Evolutionary conservation across 53 echinoderm and acorn worm species (phyloP).

Genomic region (Pentamera pediparva): DNA sequence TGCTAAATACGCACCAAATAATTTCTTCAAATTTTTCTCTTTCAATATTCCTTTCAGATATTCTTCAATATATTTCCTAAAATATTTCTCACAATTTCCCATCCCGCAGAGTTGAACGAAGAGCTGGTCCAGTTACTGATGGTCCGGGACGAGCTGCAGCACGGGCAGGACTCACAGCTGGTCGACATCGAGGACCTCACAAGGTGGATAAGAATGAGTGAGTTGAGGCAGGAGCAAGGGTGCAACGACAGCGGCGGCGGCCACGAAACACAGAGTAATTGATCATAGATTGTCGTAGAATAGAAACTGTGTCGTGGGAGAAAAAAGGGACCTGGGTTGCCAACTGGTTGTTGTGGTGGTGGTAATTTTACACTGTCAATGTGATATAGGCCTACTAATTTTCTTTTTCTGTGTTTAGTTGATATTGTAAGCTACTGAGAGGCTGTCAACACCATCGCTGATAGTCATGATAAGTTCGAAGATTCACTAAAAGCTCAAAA

Average conservation of each 20-base stretch:
- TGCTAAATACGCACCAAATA: neutral
- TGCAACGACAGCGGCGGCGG: conserved; percentile 31
- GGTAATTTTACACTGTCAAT: too few relatives aligned
- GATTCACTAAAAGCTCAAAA: too few relatives aligned
- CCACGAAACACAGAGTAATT: conserved; percentile 21
- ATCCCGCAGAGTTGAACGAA: conserved; percentile 70
- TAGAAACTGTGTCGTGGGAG: too few relatives aligned
- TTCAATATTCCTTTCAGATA: neutral
- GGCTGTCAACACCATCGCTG: too few relatives aligned
- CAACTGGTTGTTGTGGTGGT: too few relatives aligned
- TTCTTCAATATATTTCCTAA: neutral
- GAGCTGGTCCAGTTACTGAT: conserved; percentile 82
- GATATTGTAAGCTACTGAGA: too few relatives aligned
- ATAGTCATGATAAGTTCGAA: too few relatives aligned
- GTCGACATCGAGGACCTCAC: conserved; percentile 96
- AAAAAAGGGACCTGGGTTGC: too few relatives aligned
- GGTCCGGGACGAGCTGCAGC: conserved; percentile 72
- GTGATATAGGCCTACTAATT: too few relatives aligned
- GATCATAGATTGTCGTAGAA: conserved; percentile 14
- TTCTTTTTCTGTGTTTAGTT: too few relatives aligned
- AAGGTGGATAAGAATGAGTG: conserved; percentile 99
- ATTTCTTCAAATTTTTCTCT: neutral
- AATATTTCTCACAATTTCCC: neutral
- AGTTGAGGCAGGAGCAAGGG: conserved; percentile 60
- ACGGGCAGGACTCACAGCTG: conserved; percentile 92